phyloP scores from a whole-genome alignment of 2,888 invertebrate species.

The Suillia variegata region DNA sequence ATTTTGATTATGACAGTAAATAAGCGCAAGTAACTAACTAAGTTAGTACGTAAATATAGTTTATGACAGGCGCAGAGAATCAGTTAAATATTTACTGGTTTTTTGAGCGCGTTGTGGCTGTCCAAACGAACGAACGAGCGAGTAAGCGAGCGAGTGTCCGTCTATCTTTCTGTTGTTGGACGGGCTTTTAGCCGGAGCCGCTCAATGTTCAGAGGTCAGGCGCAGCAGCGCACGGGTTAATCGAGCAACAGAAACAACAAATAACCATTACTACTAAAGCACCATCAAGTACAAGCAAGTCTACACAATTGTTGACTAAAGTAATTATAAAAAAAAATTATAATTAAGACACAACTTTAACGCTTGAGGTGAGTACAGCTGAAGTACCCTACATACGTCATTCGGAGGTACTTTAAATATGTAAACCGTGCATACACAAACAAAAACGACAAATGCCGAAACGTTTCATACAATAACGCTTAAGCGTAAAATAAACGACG shows the following conservation, averaged over 20 bases:
- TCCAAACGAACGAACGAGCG: too few relatives aligned
- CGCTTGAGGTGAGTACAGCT: too few relatives aligned
- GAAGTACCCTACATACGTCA: too few relatives aligned
- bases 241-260: too few relatives aligned
- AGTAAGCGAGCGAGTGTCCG: background rate
- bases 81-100: background rate
- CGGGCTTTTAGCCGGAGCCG: slow-evolving; percentile 8
- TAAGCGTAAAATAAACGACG: too few relatives aligned
- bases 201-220: slow-evolving; percentile 36
- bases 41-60: slow-evolving; percentile 12
- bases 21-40: background rate
- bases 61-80: background rate
- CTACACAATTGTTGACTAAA: background rate
- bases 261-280: too few relatives aligned
- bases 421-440: too few relatives aligned
- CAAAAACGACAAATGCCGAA: too few relatives aligned
- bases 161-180: too few relatives aligned
- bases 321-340: slow-evolving; percentile 10
- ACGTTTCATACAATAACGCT: too few relatives aligned
- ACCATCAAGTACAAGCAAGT: slow-evolving; percentile 16
- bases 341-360: slow-evolving; percentile 2
- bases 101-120: background rate
- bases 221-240: slow-evolving; percentile 32
- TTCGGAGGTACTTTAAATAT: too few relatives aligned
- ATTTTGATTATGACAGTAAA: too few relatives aligned